These are phyloP conservation scores for Emydoidea blandingii DNA, from an alignment of 2,797 vertebrate genomes.

Conservation along the genomic window DNA sequence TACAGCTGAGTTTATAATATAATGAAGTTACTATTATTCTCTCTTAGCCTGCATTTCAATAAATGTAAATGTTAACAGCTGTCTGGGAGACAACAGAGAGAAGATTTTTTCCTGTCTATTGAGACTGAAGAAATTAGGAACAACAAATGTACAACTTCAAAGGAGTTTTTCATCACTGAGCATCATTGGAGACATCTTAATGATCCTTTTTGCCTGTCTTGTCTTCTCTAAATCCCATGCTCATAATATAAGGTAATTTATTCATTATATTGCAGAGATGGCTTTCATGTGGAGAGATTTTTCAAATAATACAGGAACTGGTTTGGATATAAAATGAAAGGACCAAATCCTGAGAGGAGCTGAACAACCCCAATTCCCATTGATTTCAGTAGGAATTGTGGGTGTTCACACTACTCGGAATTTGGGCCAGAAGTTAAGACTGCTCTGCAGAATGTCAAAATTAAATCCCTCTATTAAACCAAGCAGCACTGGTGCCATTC, in stretches of 20 bases:
- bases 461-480: slow-evolving; percentile 25
- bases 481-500: slow-evolving; percentile 24
- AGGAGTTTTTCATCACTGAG: slow-evolving; percentile 52
- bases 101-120: slow-evolving; percentile 57
- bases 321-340: slow-evolving; percentile 45
- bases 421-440: neutral
- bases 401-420: neutral
- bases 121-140: slow-evolving; percentile 62
- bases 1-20: slow-evolving; percentile 42
- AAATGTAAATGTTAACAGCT: slow-evolving; percentile 69
- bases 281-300: neutral
- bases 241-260: slow-evolving; percentile 54
- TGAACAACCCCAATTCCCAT: neutral
- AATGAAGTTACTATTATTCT: slow-evolving; percentile 31
- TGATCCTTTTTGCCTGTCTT: slow-evolving; percentile 26
- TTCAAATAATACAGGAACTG: slow-evolving; percentile 22
- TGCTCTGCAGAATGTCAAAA: slow-evolving; percentile 18
- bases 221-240: slow-evolving; percentile 62
- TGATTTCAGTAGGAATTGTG: neutral
- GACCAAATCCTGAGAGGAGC: neutral
- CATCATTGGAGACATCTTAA: slow-evolving; percentile 41
- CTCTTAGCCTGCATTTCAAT: slow-evolving; percentile 32
- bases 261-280: slow-evolving; percentile 27
- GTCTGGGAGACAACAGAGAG: slow-evolving; percentile 63
- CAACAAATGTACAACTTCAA: slow-evolving; percentile 58